These are phyloP conservation scores for Sinocyclocheilus anophthalmus DNA, from an alignment of 2,113 vertebrate genomes.

Conservation along the genomic window DNA sequence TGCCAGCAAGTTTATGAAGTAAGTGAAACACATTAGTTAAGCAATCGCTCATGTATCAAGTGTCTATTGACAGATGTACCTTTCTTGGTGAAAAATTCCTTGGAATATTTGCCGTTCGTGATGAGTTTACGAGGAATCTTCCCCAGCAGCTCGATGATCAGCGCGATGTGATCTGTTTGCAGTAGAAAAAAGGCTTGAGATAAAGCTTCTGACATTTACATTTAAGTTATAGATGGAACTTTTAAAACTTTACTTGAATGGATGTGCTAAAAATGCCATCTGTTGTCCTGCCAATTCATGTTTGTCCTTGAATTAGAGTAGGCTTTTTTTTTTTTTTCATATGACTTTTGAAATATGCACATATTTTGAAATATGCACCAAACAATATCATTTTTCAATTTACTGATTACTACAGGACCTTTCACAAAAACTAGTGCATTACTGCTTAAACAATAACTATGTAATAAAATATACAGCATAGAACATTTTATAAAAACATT, in stretches of 20 bases:
- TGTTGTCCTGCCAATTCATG: not conserved
- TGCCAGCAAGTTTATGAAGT: not conserved
- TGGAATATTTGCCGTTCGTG: conserved; percentile 93
- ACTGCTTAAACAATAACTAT: not conserved
- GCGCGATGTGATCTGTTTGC: conserved; percentile 92
- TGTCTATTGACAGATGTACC: conserved; percentile 73
- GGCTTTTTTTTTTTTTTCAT: too few relatives aligned
- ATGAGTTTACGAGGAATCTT: conserved; percentile 96
- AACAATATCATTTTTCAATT: too few relatives aligned
- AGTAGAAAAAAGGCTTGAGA: not conserved
- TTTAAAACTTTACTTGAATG: not conserved
- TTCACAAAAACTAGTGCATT: too few relatives aligned
- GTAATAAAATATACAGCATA: too few relatives aligned
- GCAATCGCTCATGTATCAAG: not conserved
- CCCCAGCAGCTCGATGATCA: conserved; percentile 97
- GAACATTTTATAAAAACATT: too few relatives aligned
- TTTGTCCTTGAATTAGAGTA: not conserved
- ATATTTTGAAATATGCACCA: too few relatives aligned
- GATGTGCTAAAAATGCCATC: not conserved
- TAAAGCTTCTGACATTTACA: not conserved
- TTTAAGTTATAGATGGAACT: not conserved
- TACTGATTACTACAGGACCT: too few relatives aligned
- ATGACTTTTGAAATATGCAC: too few relatives aligned
- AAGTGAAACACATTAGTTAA: not conserved
- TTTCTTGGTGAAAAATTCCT: conserved; percentile 99